Evolutionary conservation across 37 sponge, comb jelly and placozoan genomes (phyloP), one percentile per base, ranked within the genome.

Genomic region (Bolinopsis microptera): DNA sequence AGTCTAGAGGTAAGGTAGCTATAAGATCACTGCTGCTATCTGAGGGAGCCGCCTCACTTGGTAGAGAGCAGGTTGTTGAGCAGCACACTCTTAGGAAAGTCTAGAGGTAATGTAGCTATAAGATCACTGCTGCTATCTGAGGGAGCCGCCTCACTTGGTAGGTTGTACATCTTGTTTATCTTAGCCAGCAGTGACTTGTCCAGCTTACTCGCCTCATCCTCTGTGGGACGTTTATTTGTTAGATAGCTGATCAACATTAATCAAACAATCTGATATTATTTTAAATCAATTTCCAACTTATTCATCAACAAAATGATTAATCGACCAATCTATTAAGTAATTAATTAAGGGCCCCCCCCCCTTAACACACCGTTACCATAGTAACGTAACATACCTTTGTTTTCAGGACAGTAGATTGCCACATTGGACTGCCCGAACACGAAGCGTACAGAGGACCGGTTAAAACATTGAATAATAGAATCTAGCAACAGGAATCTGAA

Each of bases 101-200:
- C 33, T 1, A 77, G 37, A 13, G 80, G 80, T 1, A 77, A 3
- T 0, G 32, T 32, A 86, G 61, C 90, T 25, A 86, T 86, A n/a
- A 86, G 80, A 77, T 77, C 80, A 35, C 33, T 35, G 21, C 80
- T 86, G 38, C 61, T 41, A 23, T 30, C 82, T 30, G 24, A 16
- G 23, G 34, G 38, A 35, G 5, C 48, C 0, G n/a, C 1, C 90
- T 86, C 90, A 22, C 3, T 38, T 40, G 26, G 48, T 2, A 86
- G 36, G 41, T 28, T 33, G 26, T 86, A 86, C 90, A 86, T 86
- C 90, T 41, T 39, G 41, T 41, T 86, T 22, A 86, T 86, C 61
- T 86, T 86, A 38, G 37, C 90, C 28, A 86, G 61, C 2, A 86
- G 90, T n/a, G 41, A 35, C 22, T 86, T 35, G 61, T 86, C 90